These are phyloP conservation scores for Gibbula magus DNA, from an alignment of 2,888 invertebrate genomes.

Conservation along the genomic window DNA sequence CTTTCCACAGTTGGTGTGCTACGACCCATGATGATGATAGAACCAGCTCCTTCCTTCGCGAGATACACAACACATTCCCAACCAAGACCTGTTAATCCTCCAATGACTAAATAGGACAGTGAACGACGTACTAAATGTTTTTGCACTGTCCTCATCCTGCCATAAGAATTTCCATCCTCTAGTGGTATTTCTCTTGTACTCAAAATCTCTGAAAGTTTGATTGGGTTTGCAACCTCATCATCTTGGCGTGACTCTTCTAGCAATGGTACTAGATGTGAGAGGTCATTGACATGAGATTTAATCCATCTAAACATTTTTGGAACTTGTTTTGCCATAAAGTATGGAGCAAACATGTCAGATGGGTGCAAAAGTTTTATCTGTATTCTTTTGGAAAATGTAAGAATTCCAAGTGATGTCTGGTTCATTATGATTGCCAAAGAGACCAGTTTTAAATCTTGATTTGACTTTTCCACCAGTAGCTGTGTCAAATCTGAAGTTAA, in stretches of 20 bases:
- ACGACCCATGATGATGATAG: constrained; percentile 44
- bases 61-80: constrained; percentile 49
- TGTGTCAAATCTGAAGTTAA: too few relatives aligned
- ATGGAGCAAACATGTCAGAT: neutral
- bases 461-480: neutral
- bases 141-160: neutral
- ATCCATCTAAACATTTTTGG: neutral
- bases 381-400: neutral
- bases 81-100: constrained; percentile 56
- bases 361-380: neutral
- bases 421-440: neutral
- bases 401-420: neutral
- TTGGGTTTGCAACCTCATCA: neutral
- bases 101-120: constrained; percentile 48
- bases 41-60: constrained; percentile 45
- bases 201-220: neutral
- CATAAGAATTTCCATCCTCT: neutral
- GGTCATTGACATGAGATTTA: too few relatives aligned
- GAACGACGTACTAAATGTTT: constrained; percentile 21
- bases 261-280: too few relatives aligned
- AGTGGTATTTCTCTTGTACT: neutral
- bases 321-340: neutral
- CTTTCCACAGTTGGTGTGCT: constrained; percentile 27
- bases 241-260: neutral
- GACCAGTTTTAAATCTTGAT: neutral